Evolutionary conservation across 2,888 invertebrate genomes (phyloP).

Genomic region (Ptychoptera contaminata): DNA sequence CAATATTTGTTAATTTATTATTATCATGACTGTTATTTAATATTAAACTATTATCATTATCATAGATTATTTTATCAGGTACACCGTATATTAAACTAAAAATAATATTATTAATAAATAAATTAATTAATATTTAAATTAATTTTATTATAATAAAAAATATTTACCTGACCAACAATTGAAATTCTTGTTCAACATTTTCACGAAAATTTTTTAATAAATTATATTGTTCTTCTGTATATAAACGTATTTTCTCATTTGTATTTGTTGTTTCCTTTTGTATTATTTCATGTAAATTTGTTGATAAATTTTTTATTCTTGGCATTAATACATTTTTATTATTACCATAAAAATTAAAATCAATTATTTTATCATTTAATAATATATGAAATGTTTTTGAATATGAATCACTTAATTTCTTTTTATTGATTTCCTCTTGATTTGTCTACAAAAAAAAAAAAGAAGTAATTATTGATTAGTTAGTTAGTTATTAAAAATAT

Average conservation of each 20-base stretch:
- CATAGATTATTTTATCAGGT: conserved; percentile 4
- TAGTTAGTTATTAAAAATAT: not conserved
- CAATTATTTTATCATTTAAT: conserved; percentile 30
- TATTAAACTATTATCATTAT: conserved; percentile 2
- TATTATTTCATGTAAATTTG: conserved; percentile 49
- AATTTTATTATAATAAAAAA: conserved; percentile 8
- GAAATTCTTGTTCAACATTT: conserved; percentile 55
- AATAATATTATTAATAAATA: not conserved
- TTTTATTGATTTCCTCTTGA: conserved; percentile 39
- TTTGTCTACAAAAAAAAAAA: conserved; percentile 35
- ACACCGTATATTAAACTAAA: conserved; percentile 4
- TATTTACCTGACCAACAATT: conserved; percentile 40
- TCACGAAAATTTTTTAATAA: conserved; percentile 57
- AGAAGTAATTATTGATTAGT: not conserved
- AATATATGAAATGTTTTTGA: conserved; percentile 58
- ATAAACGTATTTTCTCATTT: conserved; percentile 60
- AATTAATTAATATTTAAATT: not conserved
- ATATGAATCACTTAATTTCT: conserved; percentile 46
- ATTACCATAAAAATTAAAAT: conserved; percentile 4
- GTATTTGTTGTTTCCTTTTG: conserved; percentile 52
- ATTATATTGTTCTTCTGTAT: conserved; percentile 58
- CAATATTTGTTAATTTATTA: conserved; percentile 21
- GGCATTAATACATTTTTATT: conserved; percentile 16
- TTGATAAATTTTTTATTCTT: conserved; percentile 23
- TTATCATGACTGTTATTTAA: conserved; percentile 8